Evolutionary conservation across 2,888 invertebrate genomes (phyloP), one percentile per base, ranked within the genome.

Genomic region (Onchidella celtica): DNA sequence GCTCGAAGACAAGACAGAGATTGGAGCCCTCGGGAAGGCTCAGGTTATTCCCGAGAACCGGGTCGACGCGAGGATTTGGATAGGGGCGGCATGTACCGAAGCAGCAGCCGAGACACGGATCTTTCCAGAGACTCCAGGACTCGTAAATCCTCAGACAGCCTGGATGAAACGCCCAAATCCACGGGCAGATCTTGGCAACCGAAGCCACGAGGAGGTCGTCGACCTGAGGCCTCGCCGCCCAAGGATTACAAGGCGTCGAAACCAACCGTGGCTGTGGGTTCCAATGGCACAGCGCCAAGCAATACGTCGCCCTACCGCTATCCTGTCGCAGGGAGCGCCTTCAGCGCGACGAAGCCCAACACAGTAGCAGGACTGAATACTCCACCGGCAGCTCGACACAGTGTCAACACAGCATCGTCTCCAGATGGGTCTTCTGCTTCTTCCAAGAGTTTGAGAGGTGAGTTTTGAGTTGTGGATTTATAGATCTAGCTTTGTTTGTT

Each of bases 381-480:
- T n/a, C 77, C 80, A 11, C 80, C 80, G 1, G 4, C 73, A 24
- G n/a, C 68, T 29, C n/a, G 74, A 36, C 73, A 40, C 32, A 47
- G 59, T 40, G 29, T 55, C 57, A 17, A 14, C 69, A 0, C 72
- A 36, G 36, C 76, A 3, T 17, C 59, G 14, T 9, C 79, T 0
- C 21, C 59, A 2, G 55, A 36, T 2, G 29, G 55, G 2, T 24
- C 47, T 17, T 40, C 21, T 21, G 73, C 29, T 32, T 24, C 70
- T 1, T 68, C 72, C 34, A 83, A 83, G 70, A 76, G 76, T 72
- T 34, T 83, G 34, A 79, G 61, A 75, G 83, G 83, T 83, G 27
- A 47, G 47, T 47, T 47, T 17, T 11, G 47, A n/a, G n/a, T n/a
- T n/a, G n/a, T n/a, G n/a, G n/a, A 11, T 47, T 47, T 47, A 47